phyloP scores from a whole-genome alignment of 2,113 vertebrate genomes.

The Balaenoptera acutorostrata region DNA sequence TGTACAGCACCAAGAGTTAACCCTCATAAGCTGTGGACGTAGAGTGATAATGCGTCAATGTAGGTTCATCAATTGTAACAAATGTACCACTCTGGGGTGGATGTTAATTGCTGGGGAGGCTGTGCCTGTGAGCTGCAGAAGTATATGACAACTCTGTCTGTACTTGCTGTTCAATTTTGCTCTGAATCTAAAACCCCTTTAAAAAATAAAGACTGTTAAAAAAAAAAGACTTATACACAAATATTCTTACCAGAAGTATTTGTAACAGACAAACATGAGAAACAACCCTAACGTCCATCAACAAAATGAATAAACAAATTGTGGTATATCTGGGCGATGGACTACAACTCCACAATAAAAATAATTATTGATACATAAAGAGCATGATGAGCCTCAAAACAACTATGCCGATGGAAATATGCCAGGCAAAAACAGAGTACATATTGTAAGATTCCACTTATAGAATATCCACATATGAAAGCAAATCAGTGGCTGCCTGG shows the following conservation, averaged over 20 bases:
- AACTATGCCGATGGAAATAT: neutral
- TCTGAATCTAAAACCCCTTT: neutral
- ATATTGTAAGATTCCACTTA: neutral
- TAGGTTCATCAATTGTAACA: neutral
- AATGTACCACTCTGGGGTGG: neutral
- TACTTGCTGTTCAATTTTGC: neutral
- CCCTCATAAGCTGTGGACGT: neutral
- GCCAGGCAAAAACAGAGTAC: neutral
- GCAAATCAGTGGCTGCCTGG: neutral
- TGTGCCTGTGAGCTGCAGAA: neutral
- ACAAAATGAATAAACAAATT: neutral
- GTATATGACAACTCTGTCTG: neutral
- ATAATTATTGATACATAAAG: neutral
- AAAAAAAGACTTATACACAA: neutral
- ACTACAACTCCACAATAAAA: neutral
- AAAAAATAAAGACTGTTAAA: neutral
- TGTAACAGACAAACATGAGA: neutral
- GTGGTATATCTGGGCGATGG: neutral
- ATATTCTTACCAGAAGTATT: neutral
- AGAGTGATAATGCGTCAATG: neutral
- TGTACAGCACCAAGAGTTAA: neutral
- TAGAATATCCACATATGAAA: neutral
- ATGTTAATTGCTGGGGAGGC: neutral
- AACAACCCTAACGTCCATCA: neutral
- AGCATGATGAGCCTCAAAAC: neutral